Conservation (phyloP, 30 jellyfish, hydroid and myxozoan genomes). For the Chrysaora quinquecirrha region DNA sequence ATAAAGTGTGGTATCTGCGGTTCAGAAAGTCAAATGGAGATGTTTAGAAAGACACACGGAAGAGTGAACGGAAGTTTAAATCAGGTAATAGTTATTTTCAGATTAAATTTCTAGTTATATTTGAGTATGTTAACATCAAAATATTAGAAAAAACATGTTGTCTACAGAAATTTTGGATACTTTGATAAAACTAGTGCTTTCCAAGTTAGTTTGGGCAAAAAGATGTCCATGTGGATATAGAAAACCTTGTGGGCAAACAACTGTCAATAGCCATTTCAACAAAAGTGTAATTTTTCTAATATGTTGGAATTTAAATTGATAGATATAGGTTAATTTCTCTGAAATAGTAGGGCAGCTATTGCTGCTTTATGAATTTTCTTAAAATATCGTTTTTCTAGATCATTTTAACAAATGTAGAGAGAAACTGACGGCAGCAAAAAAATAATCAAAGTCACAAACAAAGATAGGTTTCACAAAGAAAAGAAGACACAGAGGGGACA, state of each 20-base stretch:
- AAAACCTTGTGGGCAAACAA: too few relatives aligned
- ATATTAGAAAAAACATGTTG: too few relatives aligned
- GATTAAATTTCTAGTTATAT: too few relatives aligned
- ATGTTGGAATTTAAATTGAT: neutral
- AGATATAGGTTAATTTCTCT: constrained; percentile 5
- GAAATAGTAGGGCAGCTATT: constrained; percentile 5
- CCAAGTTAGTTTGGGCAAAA: too few relatives aligned
- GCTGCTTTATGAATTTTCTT: neutral
- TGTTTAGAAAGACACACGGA: constrained; percentile 11
- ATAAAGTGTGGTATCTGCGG: constrained; percentile 16
- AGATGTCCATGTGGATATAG: too few relatives aligned
- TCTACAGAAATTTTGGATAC: too few relatives aligned
- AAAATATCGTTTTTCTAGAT: constrained; percentile 3
- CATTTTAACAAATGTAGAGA: constrained; percentile 9
- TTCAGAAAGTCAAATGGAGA: constrained; percentile 4
- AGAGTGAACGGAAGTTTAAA: constrained; percentile 18
- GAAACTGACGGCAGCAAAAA: constrained; percentile 12
- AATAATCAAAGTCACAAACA: constrained; percentile 6
- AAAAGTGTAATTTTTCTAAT: too few relatives aligned
- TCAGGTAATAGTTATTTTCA: constrained; percentile 5
- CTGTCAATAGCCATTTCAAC: too few relatives aligned
- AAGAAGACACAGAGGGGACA: neutral
- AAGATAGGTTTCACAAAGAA: constrained; percentile 7
- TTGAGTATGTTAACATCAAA: too few relatives aligned
- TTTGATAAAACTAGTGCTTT: too few relatives aligned